Percentiles rank a stretch among this genome's conserved stretches.
phyloP scores from a whole-genome alignment of 2,797 vertebrate genomes.

The Hylomyscus alleni region DNA sequence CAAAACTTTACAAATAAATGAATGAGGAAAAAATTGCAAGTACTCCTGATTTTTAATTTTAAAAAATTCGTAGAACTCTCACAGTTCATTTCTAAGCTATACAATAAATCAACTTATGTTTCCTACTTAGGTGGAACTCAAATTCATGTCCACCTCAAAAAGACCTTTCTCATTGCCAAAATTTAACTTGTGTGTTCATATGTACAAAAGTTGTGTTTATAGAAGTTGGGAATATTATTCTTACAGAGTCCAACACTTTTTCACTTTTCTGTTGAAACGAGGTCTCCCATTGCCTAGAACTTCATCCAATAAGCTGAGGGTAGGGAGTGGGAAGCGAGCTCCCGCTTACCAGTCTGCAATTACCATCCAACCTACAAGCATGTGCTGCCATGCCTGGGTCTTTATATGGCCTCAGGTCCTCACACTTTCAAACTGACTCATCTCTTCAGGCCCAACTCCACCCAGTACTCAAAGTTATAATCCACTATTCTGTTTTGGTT shows the following conservation, averaged over 20 bases:
- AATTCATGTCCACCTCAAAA: conserved; percentile 28
- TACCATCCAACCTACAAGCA: background rate
- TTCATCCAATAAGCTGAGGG: too few species aligned
- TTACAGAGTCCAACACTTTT: background rate
- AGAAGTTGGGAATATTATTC: background rate
- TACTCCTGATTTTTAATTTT: background rate
- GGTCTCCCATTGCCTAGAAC: background rate
- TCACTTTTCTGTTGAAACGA: background rate
- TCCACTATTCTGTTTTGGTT: too few species aligned
- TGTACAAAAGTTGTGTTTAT: background rate
- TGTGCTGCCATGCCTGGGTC: background rate
- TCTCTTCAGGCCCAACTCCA: background rate
- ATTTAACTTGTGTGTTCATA: background rate
- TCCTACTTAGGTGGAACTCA: background rate
- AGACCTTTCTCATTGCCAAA: conserved; percentile 37
- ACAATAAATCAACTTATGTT: background rate
- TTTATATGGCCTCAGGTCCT: background rate
- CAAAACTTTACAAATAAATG: conserved; percentile 25
- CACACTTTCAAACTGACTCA: background rate
- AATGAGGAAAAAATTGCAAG: conserved; percentile 5
- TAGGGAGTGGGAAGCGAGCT: rapidly evolving
- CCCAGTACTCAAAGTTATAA: background rate
- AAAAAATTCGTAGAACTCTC: conserved; percentile 24
- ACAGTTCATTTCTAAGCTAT: conserved; percentile 47
- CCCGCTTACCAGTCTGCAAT: background rate